Evolutionary conservation across 1,140 invertebrate genomes (phyloP).

Genomic region (Diuraphis noxia): DNA sequence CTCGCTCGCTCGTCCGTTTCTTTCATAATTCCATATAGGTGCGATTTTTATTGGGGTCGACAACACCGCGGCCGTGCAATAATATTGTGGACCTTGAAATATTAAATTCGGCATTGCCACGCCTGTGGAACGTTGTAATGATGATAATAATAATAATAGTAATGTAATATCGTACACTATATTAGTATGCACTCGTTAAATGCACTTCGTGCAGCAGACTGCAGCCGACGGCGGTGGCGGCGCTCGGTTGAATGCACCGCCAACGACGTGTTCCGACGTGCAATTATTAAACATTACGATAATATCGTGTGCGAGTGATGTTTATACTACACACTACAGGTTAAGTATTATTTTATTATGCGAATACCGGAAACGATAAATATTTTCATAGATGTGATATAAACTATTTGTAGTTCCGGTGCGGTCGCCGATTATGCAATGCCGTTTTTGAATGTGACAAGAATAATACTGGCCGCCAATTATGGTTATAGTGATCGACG

Average conservation of each 20-base stretch:
- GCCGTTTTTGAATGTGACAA: neutral
- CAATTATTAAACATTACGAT: neutral
- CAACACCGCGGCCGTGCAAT: slow-evolving; percentile 18
- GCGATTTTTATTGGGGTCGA: slow-evolving; percentile 24
- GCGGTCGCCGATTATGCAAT: neutral
- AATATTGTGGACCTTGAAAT: slow-evolving; percentile 28
- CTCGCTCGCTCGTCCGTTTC: neutral
- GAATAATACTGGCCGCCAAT: neutral
- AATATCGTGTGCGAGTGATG: neutral
- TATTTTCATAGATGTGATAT: neutral
- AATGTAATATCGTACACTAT: neutral
- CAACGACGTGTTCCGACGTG: neutral
- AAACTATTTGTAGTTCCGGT: neutral
- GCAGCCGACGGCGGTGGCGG: neutral
- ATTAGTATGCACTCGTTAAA: neutral
- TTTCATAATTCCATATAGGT: neutral
- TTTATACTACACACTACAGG: too few species aligned
- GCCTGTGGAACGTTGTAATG: neutral
- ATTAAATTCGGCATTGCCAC: slow-evolving; percentile 6
- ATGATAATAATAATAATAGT: neutral
- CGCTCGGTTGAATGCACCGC: slow-evolving; percentile 8
- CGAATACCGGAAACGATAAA: neutral
- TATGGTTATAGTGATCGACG: neutral
- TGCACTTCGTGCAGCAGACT: neutral
- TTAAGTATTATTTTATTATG: neutral